Evolutionary conservation across 1,140 invertebrate species (phyloP).

Genomic region (Micrasema minimum): DNA sequence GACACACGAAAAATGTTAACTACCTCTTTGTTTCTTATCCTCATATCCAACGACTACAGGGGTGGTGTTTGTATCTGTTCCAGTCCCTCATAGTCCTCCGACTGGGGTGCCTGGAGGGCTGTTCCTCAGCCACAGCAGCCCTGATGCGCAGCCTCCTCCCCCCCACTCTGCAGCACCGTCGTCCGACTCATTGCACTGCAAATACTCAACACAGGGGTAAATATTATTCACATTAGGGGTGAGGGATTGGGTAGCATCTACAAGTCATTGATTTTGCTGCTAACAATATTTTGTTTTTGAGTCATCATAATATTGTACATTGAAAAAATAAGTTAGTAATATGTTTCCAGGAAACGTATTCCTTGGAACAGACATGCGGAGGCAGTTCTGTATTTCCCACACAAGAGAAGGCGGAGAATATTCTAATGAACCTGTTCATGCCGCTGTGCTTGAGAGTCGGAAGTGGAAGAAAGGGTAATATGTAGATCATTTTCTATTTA

Average conservation of each 20-base stretch:
- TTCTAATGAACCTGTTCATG: slow-evolving; percentile 95
- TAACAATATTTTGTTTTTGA: no score
- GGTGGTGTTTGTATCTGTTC: slow-evolving; percentile 34
- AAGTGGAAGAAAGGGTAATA: slow-evolving; percentile 85
- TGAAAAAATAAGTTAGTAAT: background rate
- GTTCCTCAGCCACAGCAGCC: slow-evolving; percentile 81
- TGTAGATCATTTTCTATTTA: no score
- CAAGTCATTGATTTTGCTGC: no score
- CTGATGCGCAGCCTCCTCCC: slow-evolving; percentile 89
- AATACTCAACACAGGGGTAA: slow-evolving; percentile 88
- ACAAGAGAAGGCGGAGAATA: slow-evolving; percentile 92
- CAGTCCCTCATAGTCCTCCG: slow-evolving; percentile 84
- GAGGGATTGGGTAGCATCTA: no score
- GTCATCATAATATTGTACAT: background rate
- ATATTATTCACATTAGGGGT: background rate
- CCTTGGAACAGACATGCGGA: slow-evolving; percentile 94
- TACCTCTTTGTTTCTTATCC: slow-evolving; percentile 20
- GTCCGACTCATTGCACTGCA: slow-evolving; percentile 93
- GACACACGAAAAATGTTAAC: no score
- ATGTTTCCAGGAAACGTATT: slow-evolving; percentile 85
- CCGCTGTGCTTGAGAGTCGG: slow-evolving; percentile 95
- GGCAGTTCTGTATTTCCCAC: slow-evolving; percentile 87
- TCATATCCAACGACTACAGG: background rate
- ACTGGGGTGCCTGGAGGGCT: slow-evolving; percentile 72
- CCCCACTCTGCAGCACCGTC: slow-evolving; percentile 93